Evolutionary conservation across 2,113 vertebrate species (phyloP).

Genomic region (Rana temporaria): DNA sequence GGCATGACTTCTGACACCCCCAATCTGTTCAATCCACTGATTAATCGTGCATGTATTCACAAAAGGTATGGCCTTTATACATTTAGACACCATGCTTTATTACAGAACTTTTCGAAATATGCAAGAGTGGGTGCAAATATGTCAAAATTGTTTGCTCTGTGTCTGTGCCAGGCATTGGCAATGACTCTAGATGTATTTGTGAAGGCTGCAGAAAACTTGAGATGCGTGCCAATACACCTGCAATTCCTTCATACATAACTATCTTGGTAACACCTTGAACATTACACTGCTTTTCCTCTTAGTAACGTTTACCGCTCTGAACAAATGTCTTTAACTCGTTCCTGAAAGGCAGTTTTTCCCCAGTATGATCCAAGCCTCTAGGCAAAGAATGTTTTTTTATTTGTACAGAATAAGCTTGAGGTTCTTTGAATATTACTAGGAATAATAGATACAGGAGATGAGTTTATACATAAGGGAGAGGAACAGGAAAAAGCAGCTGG

Average conservation of each 20-base stretch:
- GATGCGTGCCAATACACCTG: constrained; percentile 11
- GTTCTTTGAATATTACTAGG: constrained; percentile 19
- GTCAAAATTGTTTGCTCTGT: background rate
- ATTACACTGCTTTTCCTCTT: background rate
- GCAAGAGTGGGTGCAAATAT: background rate
- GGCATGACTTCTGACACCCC: background rate
- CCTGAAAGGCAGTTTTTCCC: constrained; percentile 7
- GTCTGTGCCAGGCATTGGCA: background rate
- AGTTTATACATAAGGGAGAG: constrained; percentile 22
- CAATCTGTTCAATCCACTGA: background rate
- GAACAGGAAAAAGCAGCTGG: constrained; percentile 12
- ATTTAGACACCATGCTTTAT: background rate
- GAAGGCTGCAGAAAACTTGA: background rate
- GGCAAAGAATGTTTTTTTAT: constrained; percentile 37
- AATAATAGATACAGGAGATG: constrained; percentile 40
- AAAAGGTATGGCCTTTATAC: background rate
- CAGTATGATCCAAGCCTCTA: background rate
- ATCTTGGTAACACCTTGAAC: background rate
- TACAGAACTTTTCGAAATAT: background rate
- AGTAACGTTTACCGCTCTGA: background rate
- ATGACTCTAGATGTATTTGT: background rate
- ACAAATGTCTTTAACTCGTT: background rate
- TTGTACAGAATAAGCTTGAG: constrained; percentile 21
- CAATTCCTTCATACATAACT: background rate
- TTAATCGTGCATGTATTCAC: background rate